Evolutionary conservation across 1,140 invertebrate genomes (phyloP).

Genomic region (Archivesica marissinica): DNA sequence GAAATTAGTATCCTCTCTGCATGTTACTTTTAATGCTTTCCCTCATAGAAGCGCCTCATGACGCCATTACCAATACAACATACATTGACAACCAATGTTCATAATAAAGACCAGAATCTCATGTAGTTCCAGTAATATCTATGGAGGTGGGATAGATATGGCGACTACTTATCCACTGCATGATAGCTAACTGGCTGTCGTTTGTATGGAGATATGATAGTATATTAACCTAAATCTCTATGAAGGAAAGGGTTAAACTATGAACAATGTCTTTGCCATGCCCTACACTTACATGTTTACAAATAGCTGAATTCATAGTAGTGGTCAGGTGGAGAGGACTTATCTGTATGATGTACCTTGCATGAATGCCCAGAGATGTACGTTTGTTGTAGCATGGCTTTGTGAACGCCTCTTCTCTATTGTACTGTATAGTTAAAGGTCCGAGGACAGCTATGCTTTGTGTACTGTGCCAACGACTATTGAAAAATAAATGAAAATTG

Average conservation of each 20-base stretch:
- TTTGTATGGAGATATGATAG: neutral
- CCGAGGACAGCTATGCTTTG: neutral
- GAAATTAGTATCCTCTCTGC: no score
- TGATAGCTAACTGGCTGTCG: no score
- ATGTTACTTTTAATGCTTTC: no score
- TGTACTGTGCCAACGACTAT: constrained; percentile 18
- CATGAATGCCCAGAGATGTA: neutral
- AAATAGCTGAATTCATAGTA: neutral
- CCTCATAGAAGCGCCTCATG: no score
- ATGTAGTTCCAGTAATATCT: no score
- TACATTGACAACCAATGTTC: no score
- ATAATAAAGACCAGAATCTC: no score
- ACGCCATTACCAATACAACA: no score
- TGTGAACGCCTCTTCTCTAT: constrained; percentile 34
- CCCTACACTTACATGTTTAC: neutral
- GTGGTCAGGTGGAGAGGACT: neutral
- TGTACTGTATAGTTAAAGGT: constrained; percentile 33
- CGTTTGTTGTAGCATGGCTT: constrained; percentile 27
- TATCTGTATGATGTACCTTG: neutral
- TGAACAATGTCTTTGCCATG: neutral
- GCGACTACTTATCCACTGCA: no score
- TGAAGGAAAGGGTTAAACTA: neutral
- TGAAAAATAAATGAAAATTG: constrained; percentile 32
- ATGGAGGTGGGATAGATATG: no score
- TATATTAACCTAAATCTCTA: neutral